Evolutionary conservation across 2,113 vertebrate genomes (phyloP), one percentile per base, ranked within the genome.

Genomic region (Aplodontia rufa): DNA sequence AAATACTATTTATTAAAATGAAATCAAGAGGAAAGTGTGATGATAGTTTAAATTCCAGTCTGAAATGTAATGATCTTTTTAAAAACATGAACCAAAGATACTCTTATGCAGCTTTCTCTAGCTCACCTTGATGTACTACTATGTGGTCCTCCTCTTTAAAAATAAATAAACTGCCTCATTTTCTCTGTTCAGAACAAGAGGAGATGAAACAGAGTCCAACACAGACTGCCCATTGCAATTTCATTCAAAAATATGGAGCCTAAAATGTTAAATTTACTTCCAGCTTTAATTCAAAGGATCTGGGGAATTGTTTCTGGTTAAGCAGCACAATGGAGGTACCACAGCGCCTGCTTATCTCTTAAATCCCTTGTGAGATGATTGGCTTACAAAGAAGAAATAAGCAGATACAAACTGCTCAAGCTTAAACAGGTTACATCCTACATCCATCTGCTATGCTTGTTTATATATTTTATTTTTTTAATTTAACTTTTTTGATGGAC

Each of bases 1-100:
- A 98, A 97, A 97, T 87, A 96, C 72, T 96, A 97, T 94, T 98
- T 98, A 97, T 97, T 97, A 98, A 96, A 98, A 87, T 96, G 87
- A 97, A 97, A 98, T 95, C 75, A 85, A 94, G 96, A 97, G 87
- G 84, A 98, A 97, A 98, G 94, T 97, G 83, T 95, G 40, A 97
- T 95, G 92, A 90, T 92, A 87, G 97, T 97, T 96, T 97, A 97
- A 98, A 98, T 97, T 45, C 72, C 81, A 93, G 42, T 93, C 93
- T 86, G 6, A 92, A 97, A 96, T 97, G 94, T 93, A 88, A 91
- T 88, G 83, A 87, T 76, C 45, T 68, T 3, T 47, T 89, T 94
- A 96, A 98, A 97, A 94, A 96, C 2, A 87, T 3, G 82, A 6
- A 68, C 19, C 87, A 24, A 74, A 1, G 11, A 47, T 28, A 81